Conservation (phyloP, 1,140 invertebrate species). For the Drosophila littoralis region DNA sequence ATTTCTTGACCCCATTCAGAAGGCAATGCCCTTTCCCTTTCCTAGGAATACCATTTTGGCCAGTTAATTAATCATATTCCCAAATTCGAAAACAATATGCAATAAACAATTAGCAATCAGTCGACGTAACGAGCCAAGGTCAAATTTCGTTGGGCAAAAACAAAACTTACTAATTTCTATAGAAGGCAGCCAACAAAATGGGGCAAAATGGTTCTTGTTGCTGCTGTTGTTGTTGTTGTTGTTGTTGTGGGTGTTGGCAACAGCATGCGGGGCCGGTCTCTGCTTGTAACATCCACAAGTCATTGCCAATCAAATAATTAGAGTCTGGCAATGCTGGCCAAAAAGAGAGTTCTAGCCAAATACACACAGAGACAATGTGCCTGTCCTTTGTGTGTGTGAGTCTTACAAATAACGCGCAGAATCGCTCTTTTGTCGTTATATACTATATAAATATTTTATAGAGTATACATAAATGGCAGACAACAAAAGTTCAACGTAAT, state of each 20-base stretch:
- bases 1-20: not conserved
- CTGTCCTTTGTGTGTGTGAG: slow-evolving; percentile 13
- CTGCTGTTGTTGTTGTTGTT: slow-evolving; percentile 14
- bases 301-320: slow-evolving; percentile 69
- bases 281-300: slow-evolving; percentile 40
- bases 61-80: slow-evolving; percentile 21
- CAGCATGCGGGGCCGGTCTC: not conserved
- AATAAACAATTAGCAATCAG: slow-evolving; percentile 36
- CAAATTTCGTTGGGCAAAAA: slow-evolving; percentile 22
- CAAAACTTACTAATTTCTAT: slow-evolving; percentile 48
- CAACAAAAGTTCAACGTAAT: slow-evolving; percentile 60
- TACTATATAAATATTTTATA: slow-evolving; percentile 35
- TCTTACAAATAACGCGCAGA: slow-evolving; percentile 53
- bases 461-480: slow-evolving; percentile 54
- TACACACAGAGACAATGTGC: slow-evolving; percentile 11
- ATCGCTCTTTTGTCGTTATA: slow-evolving; percentile 61
- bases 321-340: slow-evolving; percentile 56
- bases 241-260: slow-evolving; percentile 10
- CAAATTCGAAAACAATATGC: slow-evolving; percentile 22
- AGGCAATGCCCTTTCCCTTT: slow-evolving; percentile 17
- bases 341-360: slow-evolving; percentile 30
- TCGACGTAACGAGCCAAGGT: slow-evolving; percentile 38
- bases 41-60: slow-evolving; percentile 1
- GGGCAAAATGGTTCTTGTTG: slow-evolving; percentile 18
- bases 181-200: slow-evolving; percentile 22